phyloP scores from a whole-genome alignment of 2,888 invertebrate species.

The Asteroscopus sphinx region DNA sequence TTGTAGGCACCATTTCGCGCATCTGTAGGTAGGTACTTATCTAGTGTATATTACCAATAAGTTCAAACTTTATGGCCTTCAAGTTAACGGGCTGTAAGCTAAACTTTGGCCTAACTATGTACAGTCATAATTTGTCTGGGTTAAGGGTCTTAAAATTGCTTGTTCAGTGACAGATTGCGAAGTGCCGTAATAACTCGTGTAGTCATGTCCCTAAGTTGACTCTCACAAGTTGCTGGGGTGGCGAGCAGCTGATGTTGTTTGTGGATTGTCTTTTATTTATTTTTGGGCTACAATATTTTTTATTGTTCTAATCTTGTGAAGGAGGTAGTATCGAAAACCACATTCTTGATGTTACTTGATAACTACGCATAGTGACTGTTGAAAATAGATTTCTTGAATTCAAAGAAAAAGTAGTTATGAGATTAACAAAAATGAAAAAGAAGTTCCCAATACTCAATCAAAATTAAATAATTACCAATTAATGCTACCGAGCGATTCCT shows the following conservation, averaged over 20 bases:
- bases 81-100: conserved; percentile 5
- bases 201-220: conserved; percentile 30
- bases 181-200: conserved; percentile 34
- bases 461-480: conserved; percentile 28
- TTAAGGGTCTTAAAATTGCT: conserved; percentile 37
- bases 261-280: conserved; percentile 4
- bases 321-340: no score
- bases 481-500: conserved; percentile 29
- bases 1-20: conserved; percentile 31
- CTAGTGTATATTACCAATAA: conserved; percentile 24
- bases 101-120: conserved; percentile 31
- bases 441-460: no score
- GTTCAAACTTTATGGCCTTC: conserved; percentile 26
- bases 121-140: conserved; percentile 36
- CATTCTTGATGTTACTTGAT: no score
- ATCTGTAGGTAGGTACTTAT: conserved; percentile 8
- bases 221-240: conserved; percentile 24
- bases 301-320: not conserved
- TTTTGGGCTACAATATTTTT: not conserved
- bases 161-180: conserved; percentile 40
- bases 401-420: no score
- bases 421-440: no score
- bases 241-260: conserved; percentile 31
- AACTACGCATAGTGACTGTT: no score
- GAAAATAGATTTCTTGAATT: no score